A percentile compares a stretch with the other conserved stretches of the same genome.
phyloP scores from a whole-genome alignment of 2,113 vertebrate genomes.

The Erythrocercus mccallii region DNA sequence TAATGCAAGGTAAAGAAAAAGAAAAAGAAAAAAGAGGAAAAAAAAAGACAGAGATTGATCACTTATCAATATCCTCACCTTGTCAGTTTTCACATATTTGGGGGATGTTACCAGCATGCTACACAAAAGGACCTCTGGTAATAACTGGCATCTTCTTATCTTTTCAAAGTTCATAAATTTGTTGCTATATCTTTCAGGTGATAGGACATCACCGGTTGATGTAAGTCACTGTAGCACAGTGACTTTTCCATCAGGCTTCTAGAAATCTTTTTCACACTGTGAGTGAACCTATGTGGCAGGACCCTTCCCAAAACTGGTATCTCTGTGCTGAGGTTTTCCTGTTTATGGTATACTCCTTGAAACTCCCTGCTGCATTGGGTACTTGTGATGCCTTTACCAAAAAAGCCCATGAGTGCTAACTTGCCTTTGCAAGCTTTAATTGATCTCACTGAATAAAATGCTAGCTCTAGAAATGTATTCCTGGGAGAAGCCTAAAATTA shows the following conservation, averaged over 20 bases:
- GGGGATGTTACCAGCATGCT: not conserved
- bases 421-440: not conserved
- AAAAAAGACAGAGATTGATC: not conserved
- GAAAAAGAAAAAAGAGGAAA: rapidly evolving
- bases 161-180: not conserved
- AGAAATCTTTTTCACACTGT: not conserved
- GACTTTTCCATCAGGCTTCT: not conserved
- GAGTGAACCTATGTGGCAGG: not conserved
- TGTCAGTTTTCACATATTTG: not conserved
- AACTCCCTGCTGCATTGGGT: not conserved
- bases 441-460: not conserved
- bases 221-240: not conserved
- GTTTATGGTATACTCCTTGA: not conserved
- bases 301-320: not conserved
- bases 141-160: not conserved
- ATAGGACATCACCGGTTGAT: not conserved
- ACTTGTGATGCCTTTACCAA: not conserved
- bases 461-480: not conserved
- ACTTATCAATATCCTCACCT: not conserved
- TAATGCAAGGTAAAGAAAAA: not conserved
- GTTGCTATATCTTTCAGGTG: not conserved
- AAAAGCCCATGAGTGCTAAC: not conserved
- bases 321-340: not conserved
- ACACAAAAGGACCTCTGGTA: not conserved
- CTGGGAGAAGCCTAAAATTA: not conserved